These are phyloP conservation scores for Priocnemis perturbator DNA, from an alignment of 2,888 invertebrate genomes.

Conservation along the genomic window DNA sequence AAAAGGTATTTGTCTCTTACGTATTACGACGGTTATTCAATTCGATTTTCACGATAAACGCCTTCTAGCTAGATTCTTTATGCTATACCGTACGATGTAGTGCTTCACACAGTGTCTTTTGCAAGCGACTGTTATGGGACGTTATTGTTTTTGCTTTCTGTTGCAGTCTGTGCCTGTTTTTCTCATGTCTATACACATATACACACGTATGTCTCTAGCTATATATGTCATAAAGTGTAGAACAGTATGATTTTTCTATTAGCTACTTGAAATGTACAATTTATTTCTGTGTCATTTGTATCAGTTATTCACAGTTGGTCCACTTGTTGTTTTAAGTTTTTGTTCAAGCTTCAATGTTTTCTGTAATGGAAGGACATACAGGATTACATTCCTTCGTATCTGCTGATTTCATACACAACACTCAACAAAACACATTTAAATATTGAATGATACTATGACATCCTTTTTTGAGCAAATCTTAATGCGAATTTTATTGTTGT, in stretches of 20 bases:
- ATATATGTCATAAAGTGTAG: too few relatives aligned
- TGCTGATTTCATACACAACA: slow-evolving; percentile 6
- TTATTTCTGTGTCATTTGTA: not conserved
- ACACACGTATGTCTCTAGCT: too few relatives aligned
- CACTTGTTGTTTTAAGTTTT: not conserved
- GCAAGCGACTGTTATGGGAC: slow-evolving; percentile 22
- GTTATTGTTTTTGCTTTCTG: slow-evolving; percentile 12
- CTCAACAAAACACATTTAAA: not conserved
- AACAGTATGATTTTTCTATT: too few relatives aligned
- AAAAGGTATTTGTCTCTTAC: slow-evolving; percentile 43
- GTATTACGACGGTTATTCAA: not conserved
- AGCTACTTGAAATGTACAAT: too few relatives aligned
- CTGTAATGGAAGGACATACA: not conserved
- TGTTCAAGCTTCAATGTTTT: not conserved
- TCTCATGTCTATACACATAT: too few relatives aligned
- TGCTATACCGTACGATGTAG: not conserved
- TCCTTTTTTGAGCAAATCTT: not conserved
- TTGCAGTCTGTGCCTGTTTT: too few relatives aligned
- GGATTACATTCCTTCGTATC: slow-evolving; percentile 11
- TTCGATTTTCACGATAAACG: not conserved
- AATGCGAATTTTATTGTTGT: not conserved
- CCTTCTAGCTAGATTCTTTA: not conserved
- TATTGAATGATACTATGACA: not conserved
- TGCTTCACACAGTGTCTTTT: not conserved
- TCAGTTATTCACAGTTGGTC: not conserved